Percentiles rank a stretch among this genome's conserved stretches.
Conservation (phyloP, 2,113 vertebrate species). For the Ictalurus furcatus region DNA sequence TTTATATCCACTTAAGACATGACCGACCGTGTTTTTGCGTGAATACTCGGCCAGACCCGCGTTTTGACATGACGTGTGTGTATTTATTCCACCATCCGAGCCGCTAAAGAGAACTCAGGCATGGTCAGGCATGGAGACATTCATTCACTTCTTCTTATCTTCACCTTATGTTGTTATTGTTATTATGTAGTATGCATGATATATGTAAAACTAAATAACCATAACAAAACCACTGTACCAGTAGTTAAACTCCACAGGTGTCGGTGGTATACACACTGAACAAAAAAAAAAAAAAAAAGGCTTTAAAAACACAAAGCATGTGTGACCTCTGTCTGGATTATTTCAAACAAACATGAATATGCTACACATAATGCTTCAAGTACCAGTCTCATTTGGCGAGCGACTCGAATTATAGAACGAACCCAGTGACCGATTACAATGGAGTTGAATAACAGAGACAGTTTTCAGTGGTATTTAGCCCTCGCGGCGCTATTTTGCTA, state of each 20-base stretch:
- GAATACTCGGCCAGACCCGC: no score
- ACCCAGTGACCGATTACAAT: slow-evolving; percentile 31
- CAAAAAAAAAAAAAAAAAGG: neutral
- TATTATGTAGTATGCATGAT: neutral
- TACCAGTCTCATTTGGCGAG: neutral
- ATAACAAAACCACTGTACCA: neutral
- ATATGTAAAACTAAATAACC: neutral
- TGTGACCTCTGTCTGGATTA: neutral
- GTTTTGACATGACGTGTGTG: no score
- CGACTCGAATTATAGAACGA: slow-evolving; percentile 24
- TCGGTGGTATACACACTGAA: neutral
- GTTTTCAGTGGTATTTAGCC: slow-evolving; percentile 18
- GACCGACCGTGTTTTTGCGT: no score
- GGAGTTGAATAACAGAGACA: slow-evolving; percentile 19
- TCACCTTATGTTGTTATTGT: no score
- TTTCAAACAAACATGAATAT: neutral
- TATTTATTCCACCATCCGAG: no score
- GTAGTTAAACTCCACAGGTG: neutral
- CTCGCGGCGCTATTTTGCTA: slow-evolving; percentile 38
- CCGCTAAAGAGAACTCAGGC: no score
- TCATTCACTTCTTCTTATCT: no score
- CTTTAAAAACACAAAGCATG: neutral
- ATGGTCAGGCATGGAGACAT: no score
- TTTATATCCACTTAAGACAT: no score
- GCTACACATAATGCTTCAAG: neutral